These are phyloP conservation scores for Drosophila leonis DNA, from an alignment of 2,888 invertebrate genomes.

Conservation along the genomic window DNA sequence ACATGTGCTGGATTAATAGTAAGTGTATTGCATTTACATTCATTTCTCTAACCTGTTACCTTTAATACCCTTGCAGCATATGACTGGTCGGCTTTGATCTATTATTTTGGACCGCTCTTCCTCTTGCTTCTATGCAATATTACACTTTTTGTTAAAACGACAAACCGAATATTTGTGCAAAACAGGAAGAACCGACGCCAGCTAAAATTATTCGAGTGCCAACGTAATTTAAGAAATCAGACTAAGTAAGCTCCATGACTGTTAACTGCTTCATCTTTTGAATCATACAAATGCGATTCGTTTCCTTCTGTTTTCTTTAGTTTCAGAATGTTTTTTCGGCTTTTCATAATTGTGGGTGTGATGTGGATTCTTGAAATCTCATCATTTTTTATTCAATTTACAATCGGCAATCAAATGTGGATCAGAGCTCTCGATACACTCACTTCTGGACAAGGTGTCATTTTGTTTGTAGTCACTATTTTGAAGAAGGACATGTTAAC, in stretches of 20 bases:
- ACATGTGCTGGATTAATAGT: constrained; percentile 88
- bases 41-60: not conserved
- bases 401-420: not conserved
- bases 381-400: constrained; percentile 87
- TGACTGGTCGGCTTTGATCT: constrained; percentile 67
- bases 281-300: not conserved
- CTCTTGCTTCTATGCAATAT: constrained; percentile 74
- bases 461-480: constrained; percentile 62
- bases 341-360: constrained; percentile 93
- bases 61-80: constrained; percentile 27
- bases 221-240: constrained; percentile 24
- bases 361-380: constrained; percentile 93
- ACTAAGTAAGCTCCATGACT: constrained; percentile 33
- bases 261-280: not conserved
- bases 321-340: constrained; percentile 91
- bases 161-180: constrained; percentile 68
- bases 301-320: constrained; percentile 85
- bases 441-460: constrained; percentile 59
- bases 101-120: constrained; percentile 76
- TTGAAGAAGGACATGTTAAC: constrained; percentile 48
- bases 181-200: constrained; percentile 69
- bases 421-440: not conserved
- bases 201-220: constrained; percentile 30
- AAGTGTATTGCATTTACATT: constrained; percentile 83
- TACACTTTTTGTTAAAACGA: constrained; percentile 72